Conservation (phyloP, 2,113 vertebrate genomes). For the Equus przewalskii region DNA sequence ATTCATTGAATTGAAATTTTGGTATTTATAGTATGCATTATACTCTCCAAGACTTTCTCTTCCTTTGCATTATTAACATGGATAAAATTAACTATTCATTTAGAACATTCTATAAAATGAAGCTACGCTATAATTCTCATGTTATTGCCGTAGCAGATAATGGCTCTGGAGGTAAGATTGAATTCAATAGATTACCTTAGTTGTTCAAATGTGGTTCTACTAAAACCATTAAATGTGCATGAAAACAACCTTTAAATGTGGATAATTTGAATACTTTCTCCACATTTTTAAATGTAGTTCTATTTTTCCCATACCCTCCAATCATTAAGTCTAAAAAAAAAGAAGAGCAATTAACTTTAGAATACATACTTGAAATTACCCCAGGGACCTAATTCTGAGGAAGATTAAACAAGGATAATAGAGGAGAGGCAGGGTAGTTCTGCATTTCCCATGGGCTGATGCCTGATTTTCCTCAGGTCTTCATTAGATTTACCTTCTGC, state of each 20-base stretch:
- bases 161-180: conserved; percentile 1
- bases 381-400: neutral
- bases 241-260: neutral
- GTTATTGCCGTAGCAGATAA: neutral
- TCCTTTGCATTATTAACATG: conserved; percentile 50
- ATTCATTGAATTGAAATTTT: conserved; percentile 35
- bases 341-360: conserved; percentile 36
- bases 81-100: conserved; percentile 46
- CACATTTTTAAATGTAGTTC: conserved; percentile 1
- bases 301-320: neutral
- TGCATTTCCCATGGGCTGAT: neutral
- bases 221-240: neutral
- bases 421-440: neutral
- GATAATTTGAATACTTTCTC: conserved; percentile 27
- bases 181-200: conserved; percentile 18
- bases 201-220: conserved; percentile 15
- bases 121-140: neutral
- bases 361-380: neutral
- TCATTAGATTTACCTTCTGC: conserved; percentile 50
- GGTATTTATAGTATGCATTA: neutral
- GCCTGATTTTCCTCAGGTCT: conserved; percentile 6
- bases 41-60: neutral
- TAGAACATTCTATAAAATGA: conserved; percentile 5
- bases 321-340: conserved; percentile 8
- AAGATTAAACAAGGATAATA: conserved; percentile 16